These are phyloP conservation scores for Tautogolabrus adspersus DNA, from an alignment of 2,113 vertebrate genomes.

Conservation along the genomic window DNA sequence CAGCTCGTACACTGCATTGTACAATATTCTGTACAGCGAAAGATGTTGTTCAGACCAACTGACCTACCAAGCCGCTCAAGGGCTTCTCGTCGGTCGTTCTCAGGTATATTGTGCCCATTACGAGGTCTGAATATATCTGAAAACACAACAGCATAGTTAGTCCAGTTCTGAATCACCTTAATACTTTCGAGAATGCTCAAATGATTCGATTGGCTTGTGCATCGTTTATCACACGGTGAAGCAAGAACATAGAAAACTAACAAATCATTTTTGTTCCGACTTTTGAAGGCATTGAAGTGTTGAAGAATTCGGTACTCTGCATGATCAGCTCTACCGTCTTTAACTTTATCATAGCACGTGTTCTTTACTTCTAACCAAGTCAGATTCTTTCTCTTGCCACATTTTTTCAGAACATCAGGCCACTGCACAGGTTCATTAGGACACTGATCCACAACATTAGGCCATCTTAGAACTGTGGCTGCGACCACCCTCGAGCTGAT, in stretches of 20 bases:
- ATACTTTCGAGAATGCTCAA: not conserved
- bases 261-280: not conserved
- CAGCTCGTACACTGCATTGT: not conserved
- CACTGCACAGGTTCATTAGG: not conserved
- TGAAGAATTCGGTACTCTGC: not conserved
- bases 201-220: fast-evolving
- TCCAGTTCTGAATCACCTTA: not conserved
- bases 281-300: not conserved
- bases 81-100: fast-evolving
- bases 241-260: slow-evolving; percentile 19
- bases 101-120: fast-evolving
- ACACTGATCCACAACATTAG: not conserved
- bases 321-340: not conserved
- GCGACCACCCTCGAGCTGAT: not conserved
- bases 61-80: not conserved
- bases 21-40: not conserved
- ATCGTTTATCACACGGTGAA: not conserved
- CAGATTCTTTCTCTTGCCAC: not conserved
- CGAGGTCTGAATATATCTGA: not conserved
- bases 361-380: not conserved
- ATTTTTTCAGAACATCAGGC: not conserved
- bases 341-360: not conserved
- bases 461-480: not conserved
- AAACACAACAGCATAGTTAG: not conserved
- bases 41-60: slow-evolving; percentile 1